Conservation (phyloP, 1,140 invertebrate genomes). For the Trypoxylus dichotomus region DNA sequence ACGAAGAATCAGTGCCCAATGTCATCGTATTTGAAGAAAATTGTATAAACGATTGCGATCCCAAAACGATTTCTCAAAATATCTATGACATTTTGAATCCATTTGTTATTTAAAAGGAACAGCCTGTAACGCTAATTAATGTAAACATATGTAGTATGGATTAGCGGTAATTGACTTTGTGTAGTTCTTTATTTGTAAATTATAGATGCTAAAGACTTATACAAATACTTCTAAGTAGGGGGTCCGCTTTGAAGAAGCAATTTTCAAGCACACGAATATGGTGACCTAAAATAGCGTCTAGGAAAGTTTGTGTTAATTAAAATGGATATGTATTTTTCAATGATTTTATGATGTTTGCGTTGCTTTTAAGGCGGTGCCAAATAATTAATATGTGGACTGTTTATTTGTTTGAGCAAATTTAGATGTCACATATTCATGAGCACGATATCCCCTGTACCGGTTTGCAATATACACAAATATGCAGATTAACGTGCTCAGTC, state of each 20-base stretch:
- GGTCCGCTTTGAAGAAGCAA: not conserved
- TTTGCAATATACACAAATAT: too few species aligned
- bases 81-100: too few species aligned
- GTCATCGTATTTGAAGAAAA: too few species aligned
- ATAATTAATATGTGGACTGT: not conserved
- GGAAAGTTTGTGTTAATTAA: slow-evolving; percentile 22
- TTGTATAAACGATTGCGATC: too few species aligned
- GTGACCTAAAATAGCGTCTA: not conserved
- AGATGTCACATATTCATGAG: too few species aligned
- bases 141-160: not conserved
- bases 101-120: too few species aligned
- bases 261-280: not conserved
- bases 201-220: not conserved
- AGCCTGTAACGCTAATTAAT: not conserved
- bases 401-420: too few species aligned
- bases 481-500: too few species aligned
- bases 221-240: slow-evolving; percentile 2
- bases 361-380: slow-evolving; percentile 5
- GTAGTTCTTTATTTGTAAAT: not conserved
- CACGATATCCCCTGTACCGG: too few species aligned
- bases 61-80: too few species aligned
- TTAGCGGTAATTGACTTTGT: not conserved
- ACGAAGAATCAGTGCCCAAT: too few species aligned
- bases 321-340: slow-evolving; percentile 6
- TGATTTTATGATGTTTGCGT: slow-evolving; percentile 12